Evolutionary conservation across 1,140 invertebrate genomes (phyloP), one percentile per base, ranked within the genome.

Genomic region (Drosophila cardini): DNA sequence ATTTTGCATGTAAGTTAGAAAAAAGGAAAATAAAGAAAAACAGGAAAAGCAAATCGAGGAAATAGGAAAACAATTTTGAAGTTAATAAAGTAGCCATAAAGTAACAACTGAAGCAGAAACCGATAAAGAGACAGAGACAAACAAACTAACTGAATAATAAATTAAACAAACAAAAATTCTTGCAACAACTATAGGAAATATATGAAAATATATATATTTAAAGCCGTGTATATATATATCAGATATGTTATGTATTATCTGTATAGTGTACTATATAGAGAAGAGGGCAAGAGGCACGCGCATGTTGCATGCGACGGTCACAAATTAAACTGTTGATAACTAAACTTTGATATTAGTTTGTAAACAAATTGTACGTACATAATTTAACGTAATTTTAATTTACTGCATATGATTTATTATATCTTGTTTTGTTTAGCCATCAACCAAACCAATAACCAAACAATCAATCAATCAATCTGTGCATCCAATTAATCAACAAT

Each of bases 321-420:
- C 72, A 68, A 91, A 91, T 90, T 90, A 90, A 91, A 91, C 90
- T 91, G 90, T 90, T 91, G 90, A 91, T 91, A 91, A 84, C 73
- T 96, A 95, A 95, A 97, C 96, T 96, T 96, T 92, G 97, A 94
- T 91, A 97, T 97, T 94, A 98, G 98, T 91, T 98, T 98, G 77
- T 89, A 84, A 87, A 26, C 21, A 26, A 26, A 89, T 48, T 87
- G 62, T 86, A 86, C 52, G 83, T 87, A 86, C 48, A 65, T 73
- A 68, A 73, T 72, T n/a, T n/a, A n/a, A n/a, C n/a, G 71, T 73
- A 73, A 73, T 69, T 78, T 77, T 83, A 89, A 69, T 86, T 86
- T 80, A 87, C 80, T 79, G 52, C 53, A 64, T 69, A 76, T 65
- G 45, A 60, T 72, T 72, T 16, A 34, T 8, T 52, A 26, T 26